Base-by-base conservation (phyloP, 2,113 vertebrate species). In the Hippocampus barbouri region DNA sequence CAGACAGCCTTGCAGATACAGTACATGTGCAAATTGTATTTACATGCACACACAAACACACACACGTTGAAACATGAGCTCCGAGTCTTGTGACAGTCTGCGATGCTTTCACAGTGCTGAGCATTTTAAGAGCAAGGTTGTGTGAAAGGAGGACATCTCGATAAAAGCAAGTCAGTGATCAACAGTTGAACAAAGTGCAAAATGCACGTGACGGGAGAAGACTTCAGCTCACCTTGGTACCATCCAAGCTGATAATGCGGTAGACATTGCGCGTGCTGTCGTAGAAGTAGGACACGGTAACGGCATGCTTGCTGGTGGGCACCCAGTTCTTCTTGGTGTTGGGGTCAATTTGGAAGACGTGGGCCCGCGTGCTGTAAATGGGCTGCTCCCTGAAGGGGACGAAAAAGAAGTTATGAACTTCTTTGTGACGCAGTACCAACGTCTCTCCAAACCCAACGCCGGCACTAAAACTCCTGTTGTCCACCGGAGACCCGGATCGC, bases 321-420 rank as follows among this genome's bases (percentile, higher is more conserved):
- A 99, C 91, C 97, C 97, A 99, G 94, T 98, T 98, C 91, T 98
- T 98, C 92, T 98, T 99, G 79, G 97, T 98, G 90, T 93, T 98
- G 83, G 97, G 97, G 90, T 99, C 97, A 70, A 99, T 99, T 90
- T 99, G 97, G 96, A 99, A 99, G 95, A 98, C 97, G 51, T 98
- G 97, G 87, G 97, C 97, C 91, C 95, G 87, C 56, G 97, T 98
- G 92, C 96, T 98, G 93, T 95, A 99, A 93, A 98, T 98, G 87
- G 97, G 97, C 91, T 98, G 97, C 81, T 99, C 97, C 92, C 97
- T 99, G 86, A 88, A 91, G 68, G 86, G 87, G 0, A 93, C 73
- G 90, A 92, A 93, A 85, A 88, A 94, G 76, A 93, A 93, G 69
- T 91, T 72, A 86, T 93, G 66, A 89, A 93, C 88, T 67, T 92